Conservation (phyloP, 2,888 invertebrate genomes). For the Orchesellides sinensis region DNA sequence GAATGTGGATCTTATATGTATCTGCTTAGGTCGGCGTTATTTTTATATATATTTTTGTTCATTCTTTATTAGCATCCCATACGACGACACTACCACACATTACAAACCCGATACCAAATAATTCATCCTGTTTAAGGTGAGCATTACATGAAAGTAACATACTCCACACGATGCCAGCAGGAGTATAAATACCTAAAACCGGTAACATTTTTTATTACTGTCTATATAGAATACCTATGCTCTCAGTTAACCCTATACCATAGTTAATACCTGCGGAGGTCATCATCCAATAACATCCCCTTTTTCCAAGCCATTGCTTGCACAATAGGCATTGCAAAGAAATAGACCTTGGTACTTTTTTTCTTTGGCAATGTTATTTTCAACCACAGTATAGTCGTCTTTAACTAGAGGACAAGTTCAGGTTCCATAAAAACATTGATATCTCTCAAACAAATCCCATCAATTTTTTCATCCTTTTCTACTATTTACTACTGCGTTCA, state of each 20-base stretch:
- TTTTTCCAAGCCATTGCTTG: background rate
- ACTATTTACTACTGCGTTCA: slow-evolving; percentile 13
- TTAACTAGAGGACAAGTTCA: slow-evolving; percentile 60
- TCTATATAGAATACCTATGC: too few relatives aligned
- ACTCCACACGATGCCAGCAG: too few relatives aligned
- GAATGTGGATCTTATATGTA: background rate
- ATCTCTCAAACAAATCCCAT: slow-evolving; percentile 70
- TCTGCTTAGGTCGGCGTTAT: too few relatives aligned
- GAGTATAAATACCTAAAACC: background rate
- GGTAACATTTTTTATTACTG: too few relatives aligned
- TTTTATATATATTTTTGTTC: too few relatives aligned
- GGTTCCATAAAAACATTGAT: slow-evolving; percentile 70
- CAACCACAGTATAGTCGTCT: slow-evolving; percentile 8
- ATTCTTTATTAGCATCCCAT: too few relatives aligned
- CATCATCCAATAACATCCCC: background rate
- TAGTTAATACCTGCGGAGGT: background rate
- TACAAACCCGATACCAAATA: too few relatives aligned
- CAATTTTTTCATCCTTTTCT: slow-evolving; percentile 57
- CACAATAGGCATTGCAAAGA: background rate
- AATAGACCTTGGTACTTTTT: background rate
- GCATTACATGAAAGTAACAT: too few relatives aligned
- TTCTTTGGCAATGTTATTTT: background rate
- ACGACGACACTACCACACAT: too few relatives aligned
- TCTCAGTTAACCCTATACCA: background rate
- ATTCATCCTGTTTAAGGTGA: too few relatives aligned